A percentile compares a stretch with the other conserved stretches of the same genome.
Conservation (phyloP, 2,888 invertebrate species). For the Megalurothrips usitatus region DNA sequence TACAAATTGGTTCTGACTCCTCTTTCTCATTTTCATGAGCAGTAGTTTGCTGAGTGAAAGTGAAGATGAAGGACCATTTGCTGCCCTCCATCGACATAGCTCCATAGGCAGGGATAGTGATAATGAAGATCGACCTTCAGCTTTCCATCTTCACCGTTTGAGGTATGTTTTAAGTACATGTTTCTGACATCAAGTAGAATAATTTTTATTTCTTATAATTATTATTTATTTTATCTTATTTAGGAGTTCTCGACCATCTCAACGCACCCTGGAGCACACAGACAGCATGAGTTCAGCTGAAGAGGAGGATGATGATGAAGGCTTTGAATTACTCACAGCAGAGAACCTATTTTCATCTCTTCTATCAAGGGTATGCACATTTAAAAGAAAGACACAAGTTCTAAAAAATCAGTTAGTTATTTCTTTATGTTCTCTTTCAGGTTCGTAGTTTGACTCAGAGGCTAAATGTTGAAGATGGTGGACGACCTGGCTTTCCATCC, state of each 20-base stretch:
- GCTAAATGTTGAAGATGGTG: conserved; percentile 75
- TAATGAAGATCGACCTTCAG: conserved; percentile 40
- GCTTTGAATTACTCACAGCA: conserved; percentile 85
- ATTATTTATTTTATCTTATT: conserved; percentile 30
- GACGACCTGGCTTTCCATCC: conserved; percentile 58
- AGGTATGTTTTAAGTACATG: conserved; percentile 48
- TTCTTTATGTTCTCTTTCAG: conserved; percentile 46
- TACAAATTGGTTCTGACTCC: neutral
- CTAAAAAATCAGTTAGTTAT: neutral
- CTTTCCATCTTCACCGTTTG: conserved; percentile 30
- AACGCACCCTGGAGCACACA: conserved; percentile 60
- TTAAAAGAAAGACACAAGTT: conserved; percentile 10
- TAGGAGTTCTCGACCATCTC: conserved; percentile 55
- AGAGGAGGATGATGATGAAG: conserved; percentile 77
- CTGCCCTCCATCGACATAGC: conserved; percentile 49
- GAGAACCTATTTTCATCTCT: conserved; percentile 86
- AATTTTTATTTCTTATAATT: conserved; percentile 16
- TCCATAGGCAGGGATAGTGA: conserved; percentile 57
- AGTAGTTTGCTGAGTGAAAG: conserved; percentile 41
- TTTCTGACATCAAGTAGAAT: conserved; percentile 7
- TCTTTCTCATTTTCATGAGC: conserved; percentile 31
- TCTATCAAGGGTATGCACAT: conserved; percentile 65
- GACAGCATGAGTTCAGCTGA: conserved; percentile 82
- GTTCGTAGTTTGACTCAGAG: conserved; percentile 79
- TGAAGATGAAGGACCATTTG: conserved; percentile 42